Conservation (phyloP, 1,140 invertebrate genomes). For the Rhopalosiphum padi region DNA sequence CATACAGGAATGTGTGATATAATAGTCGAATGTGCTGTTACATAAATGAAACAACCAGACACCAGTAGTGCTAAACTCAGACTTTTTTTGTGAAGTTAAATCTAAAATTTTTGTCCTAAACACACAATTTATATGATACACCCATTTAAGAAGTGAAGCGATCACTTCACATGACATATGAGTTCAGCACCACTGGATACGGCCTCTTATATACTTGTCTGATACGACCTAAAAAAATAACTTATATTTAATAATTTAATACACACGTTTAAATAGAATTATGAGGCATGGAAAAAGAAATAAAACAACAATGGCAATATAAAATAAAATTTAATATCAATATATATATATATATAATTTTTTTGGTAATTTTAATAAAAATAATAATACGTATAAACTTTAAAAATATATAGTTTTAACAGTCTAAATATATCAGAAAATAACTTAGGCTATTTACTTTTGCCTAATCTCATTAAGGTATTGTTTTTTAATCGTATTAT, state of each 20-base stretch:
- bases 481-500: slow-evolving; percentile 16
- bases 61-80: no score
- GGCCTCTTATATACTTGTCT: no score
- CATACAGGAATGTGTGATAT: no score
- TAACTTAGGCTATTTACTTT: slow-evolving; percentile 4
- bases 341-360: slow-evolving; percentile 25
- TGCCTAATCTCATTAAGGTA: slow-evolving; percentile 10
- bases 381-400: slow-evolving; percentile 55
- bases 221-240: no score
- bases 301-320: background rate
- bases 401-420: slow-evolving; percentile 55
- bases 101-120: no score
- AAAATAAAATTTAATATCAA: slow-evolving; percentile 46
- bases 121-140: no score
- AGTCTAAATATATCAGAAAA: slow-evolving; percentile 52
- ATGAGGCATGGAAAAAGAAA: background rate
- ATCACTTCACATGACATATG: no score
- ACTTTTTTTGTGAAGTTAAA: no score
- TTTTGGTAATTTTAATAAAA: slow-evolving; percentile 58
- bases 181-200: no score
- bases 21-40: background rate
- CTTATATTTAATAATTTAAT: background rate
- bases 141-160: no score
- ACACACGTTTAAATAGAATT: background rate
- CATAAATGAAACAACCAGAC: no score